These are phyloP conservation scores for Marisa cornuarietis DNA, from an alignment of 1,140 invertebrate species.

Conservation along the genomic window DNA sequence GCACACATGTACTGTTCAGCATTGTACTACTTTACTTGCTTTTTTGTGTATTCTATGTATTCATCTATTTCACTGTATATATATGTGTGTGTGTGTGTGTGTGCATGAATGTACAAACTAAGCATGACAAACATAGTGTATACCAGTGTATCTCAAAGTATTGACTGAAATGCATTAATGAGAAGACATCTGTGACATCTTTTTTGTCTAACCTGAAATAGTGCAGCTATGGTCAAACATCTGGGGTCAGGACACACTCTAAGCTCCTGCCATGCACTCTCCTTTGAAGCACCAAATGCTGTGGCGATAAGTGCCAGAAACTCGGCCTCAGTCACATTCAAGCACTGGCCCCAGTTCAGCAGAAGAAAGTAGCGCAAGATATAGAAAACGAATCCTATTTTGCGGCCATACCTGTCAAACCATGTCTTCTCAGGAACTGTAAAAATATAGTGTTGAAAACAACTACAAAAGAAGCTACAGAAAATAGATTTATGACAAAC, in stretches of 20 bases:
- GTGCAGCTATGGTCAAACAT: background rate
- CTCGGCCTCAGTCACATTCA: slow-evolving; percentile 52
- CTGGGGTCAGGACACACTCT: slow-evolving; percentile 3
- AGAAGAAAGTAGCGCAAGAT: slow-evolving; percentile 59
- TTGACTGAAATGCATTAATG: no score
- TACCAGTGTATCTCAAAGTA: no score
- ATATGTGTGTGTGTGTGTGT: no score
- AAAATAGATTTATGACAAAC: background rate
- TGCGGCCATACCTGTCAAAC: slow-evolving; percentile 57
- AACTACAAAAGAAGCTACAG: background rate
- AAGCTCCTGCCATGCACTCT: slow-evolving; percentile 2
- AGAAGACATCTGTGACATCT: no score
- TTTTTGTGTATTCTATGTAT: no score
- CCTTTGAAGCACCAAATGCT: slow-evolving; percentile 1
- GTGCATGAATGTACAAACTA: no score
- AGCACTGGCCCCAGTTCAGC: slow-evolving; percentile 55
- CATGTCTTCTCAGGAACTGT: slow-evolving; percentile 40
- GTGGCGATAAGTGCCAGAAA: slow-evolving; percentile 51
- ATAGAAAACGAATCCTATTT: slow-evolving; percentile 56
- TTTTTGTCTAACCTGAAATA: slow-evolving; percentile 1
- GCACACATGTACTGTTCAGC: no score
- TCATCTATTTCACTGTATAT: no score
- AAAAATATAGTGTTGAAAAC: slow-evolving; percentile 19
- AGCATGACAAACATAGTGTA: no score
- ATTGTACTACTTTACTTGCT: no score